phyloP scores from a whole-genome alignment of 1,140 invertebrate species.

The Adoxophyes honmai region DNA sequence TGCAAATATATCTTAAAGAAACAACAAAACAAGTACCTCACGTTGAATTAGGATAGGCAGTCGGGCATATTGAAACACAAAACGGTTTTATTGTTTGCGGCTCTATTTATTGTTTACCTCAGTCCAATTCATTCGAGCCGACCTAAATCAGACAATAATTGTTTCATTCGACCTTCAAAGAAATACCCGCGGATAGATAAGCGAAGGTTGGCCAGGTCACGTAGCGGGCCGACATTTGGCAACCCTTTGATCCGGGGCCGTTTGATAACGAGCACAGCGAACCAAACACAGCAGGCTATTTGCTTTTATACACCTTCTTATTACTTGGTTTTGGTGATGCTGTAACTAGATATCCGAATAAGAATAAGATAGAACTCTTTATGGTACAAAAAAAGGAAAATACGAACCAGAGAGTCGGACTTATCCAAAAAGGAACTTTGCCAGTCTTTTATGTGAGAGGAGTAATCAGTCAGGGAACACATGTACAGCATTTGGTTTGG shows the following conservation, averaged over 20 bases:
- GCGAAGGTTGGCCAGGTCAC: conserved; percentile 12
- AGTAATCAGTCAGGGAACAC: too few species aligned
- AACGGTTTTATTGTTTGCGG: neutral
- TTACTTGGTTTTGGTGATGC: too few species aligned
- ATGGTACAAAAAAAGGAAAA: too few species aligned
- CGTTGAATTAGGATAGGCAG: neutral
- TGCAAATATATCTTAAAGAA: too few species aligned
- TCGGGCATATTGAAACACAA: neutral
- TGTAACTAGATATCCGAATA: too few species aligned
- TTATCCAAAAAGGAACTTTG: too few species aligned
- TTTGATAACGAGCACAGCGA: conserved; percentile 15
- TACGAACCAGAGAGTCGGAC: too few species aligned
- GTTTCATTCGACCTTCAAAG: conserved; percentile 1
- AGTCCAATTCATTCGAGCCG: neutral
- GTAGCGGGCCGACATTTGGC: conserved; percentile 11
- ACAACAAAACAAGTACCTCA: too few species aligned
- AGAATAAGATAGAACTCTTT: too few species aligned
- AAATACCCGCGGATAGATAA: conserved; percentile 7
- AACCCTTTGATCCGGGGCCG: conserved; percentile 22
- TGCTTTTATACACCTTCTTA: too few species aligned
- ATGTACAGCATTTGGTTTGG: too few species aligned
- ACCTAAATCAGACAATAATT: conserved; percentile 6
- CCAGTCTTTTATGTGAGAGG: too few species aligned
- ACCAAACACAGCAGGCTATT: neutral
- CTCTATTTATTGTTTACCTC: neutral